Base-by-base conservation (phyloP, 2,113 vertebrate genomes). In the Trochalopteron elliotii region DNA sequence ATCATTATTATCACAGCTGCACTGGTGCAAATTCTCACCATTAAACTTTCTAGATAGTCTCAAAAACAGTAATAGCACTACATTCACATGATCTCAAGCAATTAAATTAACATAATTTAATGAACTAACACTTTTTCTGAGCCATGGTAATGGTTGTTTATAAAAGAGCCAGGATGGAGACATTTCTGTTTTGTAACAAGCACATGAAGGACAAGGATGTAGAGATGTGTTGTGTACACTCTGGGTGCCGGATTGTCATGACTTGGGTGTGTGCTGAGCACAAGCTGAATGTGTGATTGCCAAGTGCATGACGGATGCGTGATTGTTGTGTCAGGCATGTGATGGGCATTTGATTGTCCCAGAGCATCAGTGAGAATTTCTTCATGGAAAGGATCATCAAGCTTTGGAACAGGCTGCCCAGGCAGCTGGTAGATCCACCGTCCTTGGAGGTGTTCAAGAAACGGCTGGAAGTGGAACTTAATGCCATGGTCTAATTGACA, bases 251-350 rank as follows among this genome's bases (percentile, higher is more conserved):
- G 42, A 12, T 8, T 8, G 14, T 65, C 42, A 22, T 37, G 37
- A 23, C 22, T 8, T 42, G 18, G 19, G 16, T n/a, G 45, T 25
- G 8, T 39, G 24, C 39, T 40, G 28, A 30, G 14, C 61, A 27
- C 4, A 6, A 39, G 28, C 16, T 28, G 21, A 35, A 31, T 22
- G 5, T 53, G 28, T 7, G 16, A 52, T 45, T 45, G 12, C 28
- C 4, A 14, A 59, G 28, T 12, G 16, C 4, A 6, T 25, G 37
- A 50, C 0, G 0, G 44, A 50, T 1, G 0, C 0, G 0, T 23
- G 44, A 39, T 40, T 40, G 40, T 40, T 40, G 0, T 60, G 15
- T 68, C 20, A 68, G 60, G 9, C 20, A 39, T 0, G 1, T 19
- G 44, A 44, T 14, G 52, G 28, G 9, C 11, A 24, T 6, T 11